Evolutionary conservation across 2,888 invertebrate genomes (phyloP).

Genomic region (Tricholauxania praeusta): DNA sequence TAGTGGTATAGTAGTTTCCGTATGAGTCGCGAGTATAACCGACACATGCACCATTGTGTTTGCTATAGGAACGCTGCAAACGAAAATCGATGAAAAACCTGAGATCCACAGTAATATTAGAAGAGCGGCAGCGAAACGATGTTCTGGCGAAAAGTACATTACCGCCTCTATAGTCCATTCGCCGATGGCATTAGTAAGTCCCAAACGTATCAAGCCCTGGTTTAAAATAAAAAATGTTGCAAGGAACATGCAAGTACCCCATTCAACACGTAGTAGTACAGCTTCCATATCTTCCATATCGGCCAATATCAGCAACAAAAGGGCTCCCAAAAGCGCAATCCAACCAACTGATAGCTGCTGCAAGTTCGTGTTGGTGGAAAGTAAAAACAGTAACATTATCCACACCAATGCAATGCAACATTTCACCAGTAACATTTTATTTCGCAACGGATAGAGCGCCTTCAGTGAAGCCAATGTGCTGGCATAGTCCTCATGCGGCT

Average conservation of each 20-base stretch:
- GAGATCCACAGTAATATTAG: constrained; percentile 83
- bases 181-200: constrained; percentile 66
- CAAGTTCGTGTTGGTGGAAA: constrained; percentile 28
- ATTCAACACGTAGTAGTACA: constrained; percentile 46
- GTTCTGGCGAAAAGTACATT: constrained; percentile 73
- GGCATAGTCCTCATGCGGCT: constrained; percentile 40
- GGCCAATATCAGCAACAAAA: constrained; percentile 42
- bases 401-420: constrained; percentile 36
- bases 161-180: constrained; percentile 75
- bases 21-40: constrained; percentile 73
- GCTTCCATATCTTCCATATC: constrained; percentile 46
- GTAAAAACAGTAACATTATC: constrained; percentile 25
- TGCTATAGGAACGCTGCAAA: constrained; percentile 88
- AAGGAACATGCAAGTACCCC: constrained; percentile 47
- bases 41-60: constrained; percentile 89
- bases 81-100: constrained; percentile 84
- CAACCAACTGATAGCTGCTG: constrained; percentile 43
- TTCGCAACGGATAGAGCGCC: constrained; percentile 39
- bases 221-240: constrained; percentile 41
- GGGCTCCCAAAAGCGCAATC: constrained; percentile 44
- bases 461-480: constrained; percentile 39
- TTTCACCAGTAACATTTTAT: constrained; percentile 35
- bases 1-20: constrained; percentile 76
- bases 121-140: constrained; percentile 77
- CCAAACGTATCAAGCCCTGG: constrained; percentile 38